A percentile compares a stretch with the other conserved stretches of the same genome.
phyloP scores from a whole-genome alignment of 1,140 invertebrate genomes.

The Trinorchestia longiramus region DNA sequence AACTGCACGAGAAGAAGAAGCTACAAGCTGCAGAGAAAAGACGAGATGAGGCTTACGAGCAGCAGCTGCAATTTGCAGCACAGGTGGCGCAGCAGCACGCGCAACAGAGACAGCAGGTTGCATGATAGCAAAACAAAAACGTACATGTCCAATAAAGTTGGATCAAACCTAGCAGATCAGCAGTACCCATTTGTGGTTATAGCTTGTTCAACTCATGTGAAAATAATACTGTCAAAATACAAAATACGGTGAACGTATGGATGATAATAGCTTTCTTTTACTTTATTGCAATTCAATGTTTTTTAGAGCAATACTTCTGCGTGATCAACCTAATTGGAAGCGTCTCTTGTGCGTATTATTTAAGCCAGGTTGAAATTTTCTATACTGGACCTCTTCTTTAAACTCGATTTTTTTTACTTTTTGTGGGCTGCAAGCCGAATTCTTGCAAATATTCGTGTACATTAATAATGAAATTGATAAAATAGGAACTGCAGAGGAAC shows the following conservation, averaged over 20 bases:
- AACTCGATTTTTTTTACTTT: neutral
- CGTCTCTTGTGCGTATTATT: neutral
- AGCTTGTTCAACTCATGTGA: neutral
- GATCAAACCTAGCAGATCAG: too few species aligned
- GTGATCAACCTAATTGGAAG: neutral
- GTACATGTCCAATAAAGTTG: too few species aligned
- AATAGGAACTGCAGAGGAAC: neutral
- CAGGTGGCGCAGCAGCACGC: neutral
- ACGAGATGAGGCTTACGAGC: neutral
- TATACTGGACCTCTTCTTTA: too few species aligned
- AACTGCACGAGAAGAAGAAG: neutral
- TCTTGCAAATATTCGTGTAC: neutral
- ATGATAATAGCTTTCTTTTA: neutral
- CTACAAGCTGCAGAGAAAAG: neutral
- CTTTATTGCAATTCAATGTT: too few species aligned
- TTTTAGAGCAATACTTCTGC: neutral
- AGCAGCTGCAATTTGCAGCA: neutral
- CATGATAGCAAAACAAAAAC: too few species aligned
- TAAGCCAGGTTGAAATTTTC: neutral
- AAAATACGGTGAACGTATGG: neutral
- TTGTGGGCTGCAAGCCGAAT: neutral
- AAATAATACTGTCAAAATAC: neutral
- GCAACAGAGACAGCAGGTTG: neutral
- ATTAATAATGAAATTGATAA: neutral
- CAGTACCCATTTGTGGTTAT: neutral